Conservation (phyloP, 2,888 invertebrate genomes). For the Epistrophe grossulariae region DNA sequence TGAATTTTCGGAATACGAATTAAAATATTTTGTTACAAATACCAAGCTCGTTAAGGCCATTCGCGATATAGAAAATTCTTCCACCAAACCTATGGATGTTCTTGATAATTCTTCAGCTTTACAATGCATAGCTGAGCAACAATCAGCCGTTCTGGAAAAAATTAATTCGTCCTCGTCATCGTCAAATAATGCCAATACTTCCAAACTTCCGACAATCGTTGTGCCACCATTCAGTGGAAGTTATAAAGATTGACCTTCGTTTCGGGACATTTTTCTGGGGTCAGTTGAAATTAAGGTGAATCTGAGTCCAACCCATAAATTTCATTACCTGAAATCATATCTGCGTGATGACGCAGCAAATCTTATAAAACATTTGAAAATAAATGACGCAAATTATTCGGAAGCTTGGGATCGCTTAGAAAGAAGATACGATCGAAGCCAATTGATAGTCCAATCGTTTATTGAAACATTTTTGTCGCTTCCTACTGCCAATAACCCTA, state of each 20-base stretch:
- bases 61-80: background rate
- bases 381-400: no score
- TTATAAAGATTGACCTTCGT: slow-evolving; percentile 7
- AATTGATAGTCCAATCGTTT: no score
- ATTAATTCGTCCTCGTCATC: background rate
- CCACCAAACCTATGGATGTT: no score
- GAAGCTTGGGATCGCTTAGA: no score
- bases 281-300: background rate
- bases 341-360: background rate
- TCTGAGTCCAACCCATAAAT: no score
- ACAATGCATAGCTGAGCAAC: background rate
- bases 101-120: no score
- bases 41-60: background rate
- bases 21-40: background rate
- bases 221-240: slow-evolving; percentile 24
- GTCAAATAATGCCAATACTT: background rate
- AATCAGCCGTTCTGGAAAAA: background rate
- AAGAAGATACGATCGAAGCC: no score
- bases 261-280: slow-evolving; percentile 1
- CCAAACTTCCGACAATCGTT: background rate
- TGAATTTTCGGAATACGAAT: background rate
- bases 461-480: no score
- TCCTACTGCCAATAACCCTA: no score
- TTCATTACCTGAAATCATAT: background rate
- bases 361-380: background rate